Base-by-base conservation (phyloP, 2,797 vertebrate species). In the Lophius americanus region DNA sequence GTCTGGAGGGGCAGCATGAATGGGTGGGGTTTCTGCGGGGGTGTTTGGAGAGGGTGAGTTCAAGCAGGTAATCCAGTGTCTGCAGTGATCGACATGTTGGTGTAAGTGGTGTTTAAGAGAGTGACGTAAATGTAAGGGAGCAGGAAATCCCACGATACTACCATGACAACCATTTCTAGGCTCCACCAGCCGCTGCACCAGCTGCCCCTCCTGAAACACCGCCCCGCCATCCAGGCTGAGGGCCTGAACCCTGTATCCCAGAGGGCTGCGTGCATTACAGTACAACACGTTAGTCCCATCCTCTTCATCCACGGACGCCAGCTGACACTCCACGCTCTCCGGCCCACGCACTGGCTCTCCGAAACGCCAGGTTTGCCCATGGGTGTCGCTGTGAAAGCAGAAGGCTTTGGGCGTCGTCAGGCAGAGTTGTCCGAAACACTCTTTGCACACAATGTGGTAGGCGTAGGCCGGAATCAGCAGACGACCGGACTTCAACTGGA, bases 391-490 rank as follows among this genome's bases (percentile, higher is more conserved):
- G 85, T 95, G 94, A 77, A 99, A 98, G 74, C 95, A 92, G 36
- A 99, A 98, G 62, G 96, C 91, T 14, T 92, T 95, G 0, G 97
- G 93, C 0, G 94, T 95, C 60, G 95, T 96, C 87, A 91, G 92
- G 84, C 97, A 98, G 75, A 96, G 85, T 81, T 91, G 93, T 13
- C 97, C 96, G 0, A 97, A 98, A 81, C 97, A 98, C 74, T 96
- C 88, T 38, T 89, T 95, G 75, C 95, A 95, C 81, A 97, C 95
- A 0, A 98, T 97, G 51, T 92, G 94, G 89, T 99, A 99, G 4
- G 95, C 90, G 8, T 98, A 99, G 61, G 97, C 97, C 0, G 98
- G 97, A 62, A 99, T 88, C 73, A 99, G 91, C 48, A 99, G 90
- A 3, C 96, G 95, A 0, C 98, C 96, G 0, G 95, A 96, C 55